A percentile compares a stretch with the other conserved stretches of the same genome.
phyloP scores from a whole-genome alignment of 2,888 invertebrate species.

The Zelleria hepariella region DNA sequence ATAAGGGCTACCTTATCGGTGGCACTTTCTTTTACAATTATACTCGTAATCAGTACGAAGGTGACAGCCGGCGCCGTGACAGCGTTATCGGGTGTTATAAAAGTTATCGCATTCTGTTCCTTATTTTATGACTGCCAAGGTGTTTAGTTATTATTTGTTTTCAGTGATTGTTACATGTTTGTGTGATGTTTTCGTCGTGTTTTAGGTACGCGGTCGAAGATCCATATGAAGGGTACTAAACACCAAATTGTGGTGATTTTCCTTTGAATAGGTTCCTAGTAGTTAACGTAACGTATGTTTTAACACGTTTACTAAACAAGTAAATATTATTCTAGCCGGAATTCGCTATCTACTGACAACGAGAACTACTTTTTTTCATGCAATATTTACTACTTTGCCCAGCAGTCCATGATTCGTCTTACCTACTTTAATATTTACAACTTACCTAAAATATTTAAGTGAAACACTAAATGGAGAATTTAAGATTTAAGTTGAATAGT shows the following conservation, averaged over 20 bases:
- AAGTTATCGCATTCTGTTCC: background rate
- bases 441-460: too few species aligned
- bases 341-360: too few species aligned
- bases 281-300: background rate
- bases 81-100: conserved; percentile 59
- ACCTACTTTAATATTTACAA: too few species aligned
- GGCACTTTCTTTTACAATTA: too few species aligned
- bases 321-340: too few species aligned
- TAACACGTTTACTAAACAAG: too few species aligned
- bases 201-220: conserved; percentile 33
- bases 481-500: too few species aligned
- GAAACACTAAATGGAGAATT: too few species aligned
- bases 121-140: background rate
- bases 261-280: background rate
- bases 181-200: conserved; percentile 49
- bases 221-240: conserved; percentile 18
- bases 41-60: conserved; percentile 87
- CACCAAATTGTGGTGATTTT: background rate
- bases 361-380: too few species aligned
- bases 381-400: too few species aligned
- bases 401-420: too few species aligned
- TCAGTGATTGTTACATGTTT: conserved; percentile 19
- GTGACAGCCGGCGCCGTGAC: conserved; percentile 48
- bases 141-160: conserved; percentile 14
- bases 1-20: background rate